phyloP scores from a whole-genome alignment of 2,113 vertebrate genomes.

The Caracal caracal region DNA sequence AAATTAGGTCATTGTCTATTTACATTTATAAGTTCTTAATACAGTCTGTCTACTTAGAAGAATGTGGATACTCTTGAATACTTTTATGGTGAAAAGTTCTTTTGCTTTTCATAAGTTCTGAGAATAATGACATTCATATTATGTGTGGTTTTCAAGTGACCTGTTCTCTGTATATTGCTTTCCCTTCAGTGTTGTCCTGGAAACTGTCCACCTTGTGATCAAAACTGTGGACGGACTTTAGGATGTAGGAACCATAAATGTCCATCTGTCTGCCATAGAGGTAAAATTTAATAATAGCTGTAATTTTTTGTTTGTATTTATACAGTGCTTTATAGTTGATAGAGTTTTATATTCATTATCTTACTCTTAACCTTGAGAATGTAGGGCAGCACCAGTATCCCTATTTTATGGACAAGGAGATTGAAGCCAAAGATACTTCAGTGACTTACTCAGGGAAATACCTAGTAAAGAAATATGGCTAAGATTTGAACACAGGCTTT shows the following conservation, averaged over 20 bases:
- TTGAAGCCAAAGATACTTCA: not conserved
- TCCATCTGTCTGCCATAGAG: constrained; percentile 96
- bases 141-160: constrained; percentile 2
- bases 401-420: not conserved
- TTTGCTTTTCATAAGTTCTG: constrained; percentile 32
- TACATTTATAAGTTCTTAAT: constrained; percentile 29
- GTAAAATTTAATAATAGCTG: constrained; percentile 84
- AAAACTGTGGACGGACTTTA: constrained; percentile 92
- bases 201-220: constrained; percentile 97
- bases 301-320: constrained; percentile 58
- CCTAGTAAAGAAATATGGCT: not conserved
- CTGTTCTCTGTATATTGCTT: constrained; percentile 62
- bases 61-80: constrained; percentile 47
- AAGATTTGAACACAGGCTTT: constrained; percentile 5
- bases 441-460: not conserved
- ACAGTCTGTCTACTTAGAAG: not conserved
- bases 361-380: constrained; percentile 8
- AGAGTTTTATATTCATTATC: not conserved
- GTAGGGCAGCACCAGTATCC: not conserved
- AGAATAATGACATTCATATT: not conserved
- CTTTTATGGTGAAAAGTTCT: constrained; percentile 28
- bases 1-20: constrained; percentile 25
- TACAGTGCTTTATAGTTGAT: constrained; percentile 13
- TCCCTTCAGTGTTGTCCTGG: constrained; percentile 94
- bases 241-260: constrained; percentile 98